phyloP scores from a whole-genome alignment of 2,797 vertebrate species.

The Halcyon badia region DNA sequence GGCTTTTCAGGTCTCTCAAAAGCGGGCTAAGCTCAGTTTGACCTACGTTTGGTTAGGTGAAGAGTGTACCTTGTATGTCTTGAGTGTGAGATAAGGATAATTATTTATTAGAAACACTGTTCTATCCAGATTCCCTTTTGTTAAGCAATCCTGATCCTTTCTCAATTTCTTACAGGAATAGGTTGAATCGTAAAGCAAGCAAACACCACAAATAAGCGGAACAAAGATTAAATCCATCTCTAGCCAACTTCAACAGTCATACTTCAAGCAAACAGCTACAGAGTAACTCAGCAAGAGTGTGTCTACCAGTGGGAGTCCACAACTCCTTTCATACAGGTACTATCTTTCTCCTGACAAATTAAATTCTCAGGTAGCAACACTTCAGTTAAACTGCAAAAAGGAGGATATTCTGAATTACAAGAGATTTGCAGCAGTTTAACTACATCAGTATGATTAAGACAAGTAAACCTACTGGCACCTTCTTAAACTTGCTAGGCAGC shows the following conservation, averaged over 20 bases:
- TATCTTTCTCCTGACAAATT: slow-evolving; percentile 1
- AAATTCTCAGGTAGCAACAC: background rate
- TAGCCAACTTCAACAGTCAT: background rate
- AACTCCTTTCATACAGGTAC: background rate
- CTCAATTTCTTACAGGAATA: background rate
- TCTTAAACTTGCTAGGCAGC: background rate
- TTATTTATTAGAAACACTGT: slow-evolving; percentile 3
- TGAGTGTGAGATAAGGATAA: background rate
- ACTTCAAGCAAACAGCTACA: background rate
- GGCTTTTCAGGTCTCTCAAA: background rate
- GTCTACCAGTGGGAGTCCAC: background rate
- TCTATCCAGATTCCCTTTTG: slow-evolving; percentile 1
- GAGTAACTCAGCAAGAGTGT: background rate
- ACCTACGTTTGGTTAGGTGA: background rate
- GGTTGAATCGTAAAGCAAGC: background rate
- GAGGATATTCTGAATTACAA: background rate
- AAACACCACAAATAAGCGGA: background rate
- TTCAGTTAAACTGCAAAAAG: slow-evolving; percentile 20
- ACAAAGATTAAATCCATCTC: background rate
- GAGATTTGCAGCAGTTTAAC: background rate
- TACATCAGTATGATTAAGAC: slow-evolving; percentile 11
- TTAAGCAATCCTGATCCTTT: background rate
- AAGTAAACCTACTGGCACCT: background rate
- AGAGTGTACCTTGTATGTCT: background rate
- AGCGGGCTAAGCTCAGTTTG: slow-evolving; percentile 24